Base-by-base conservation (phyloP, 2,113 vertebrate genomes). In the Synodontis membranacea region DNA sequence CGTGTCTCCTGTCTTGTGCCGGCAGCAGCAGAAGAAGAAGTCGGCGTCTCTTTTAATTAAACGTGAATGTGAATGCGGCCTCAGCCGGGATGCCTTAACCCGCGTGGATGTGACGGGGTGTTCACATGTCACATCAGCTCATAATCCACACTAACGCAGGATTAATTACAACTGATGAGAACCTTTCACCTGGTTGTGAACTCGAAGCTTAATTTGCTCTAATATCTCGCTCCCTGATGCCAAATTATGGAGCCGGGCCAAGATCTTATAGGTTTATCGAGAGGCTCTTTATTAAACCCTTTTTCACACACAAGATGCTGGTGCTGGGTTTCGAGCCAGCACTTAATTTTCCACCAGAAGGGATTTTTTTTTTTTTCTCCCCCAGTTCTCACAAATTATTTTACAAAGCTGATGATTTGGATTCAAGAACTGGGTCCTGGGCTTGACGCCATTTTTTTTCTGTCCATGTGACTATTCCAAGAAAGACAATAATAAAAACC, bases 111-210 rank as follows among this genome's bases (percentile, higher is more conserved):
- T 90, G 89, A 90, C 92, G 68, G 56, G 60, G 83, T 89, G 91
- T 89, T 91, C 91, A 79, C 92, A 90, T 91, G 84, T 34, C 86
- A 93, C 91, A 91, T 91, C 88, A 78, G 86, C 92, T 93, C 90
- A 91, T 95, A 95, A 95, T 95, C 94, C 93, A 92, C 93, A 94
- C 94, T 96, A 96, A 95, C 95, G 95, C 95, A 93, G 93, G 92
- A 94, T 95, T 95, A 95, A 96, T 95, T 95, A 94, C 93, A 94
- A 94, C 94, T 93, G 94, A 96, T 95, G 94, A 93, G 93, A 91
- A 92, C 91, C 93, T 93, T 93, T 93, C 92, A 92, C 91, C 93
- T 92, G 91, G 91, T 86, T 83, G 88, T 88, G 90, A 90, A 88
- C 75, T 83, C 86, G 88, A 83, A 88, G 84, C 83, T 85, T 85